Evolutionary conservation across 2,888 invertebrate genomes (phyloP), one percentile per base, ranked within the genome.

Genomic region (Hipparchia semele): DNA sequence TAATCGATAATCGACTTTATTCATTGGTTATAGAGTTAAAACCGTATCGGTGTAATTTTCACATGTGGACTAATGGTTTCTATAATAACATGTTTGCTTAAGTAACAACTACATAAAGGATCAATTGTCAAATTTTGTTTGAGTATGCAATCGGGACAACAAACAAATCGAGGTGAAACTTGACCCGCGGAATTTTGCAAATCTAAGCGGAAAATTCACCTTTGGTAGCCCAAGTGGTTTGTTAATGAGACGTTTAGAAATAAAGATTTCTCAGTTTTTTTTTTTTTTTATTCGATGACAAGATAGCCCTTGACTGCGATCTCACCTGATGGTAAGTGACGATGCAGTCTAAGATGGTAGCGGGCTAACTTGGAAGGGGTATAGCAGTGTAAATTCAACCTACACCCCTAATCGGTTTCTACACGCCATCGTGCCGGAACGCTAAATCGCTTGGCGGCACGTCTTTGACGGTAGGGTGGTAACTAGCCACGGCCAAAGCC

Each of bases 1-100:
- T 53, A 68, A 51, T 49, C 69, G 13, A 68, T 60, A 61, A 56
- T 67, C 6, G 39, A 75, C 64, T 64, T 71, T 76, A 68, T 49
- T 0, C 6, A 6, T 2, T 39, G 7, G 23, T 1, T 8, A n/a
- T 75, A 70, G 62, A 56, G 74, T 59, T 49, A 56, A 67, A 33
- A 61, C 12, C 61, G 13, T 12, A 61, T 61, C 39, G 69, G 8
- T n/a, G 6, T n/a, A 61, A n/a, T 23, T 60, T 51, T 51, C 53
- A 13, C 69, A 39, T 69, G 53, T 61, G 53, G 69, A 61, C 53
- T 39, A 60, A 59, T 53, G 51, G 10, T 69, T 49, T 2, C 51
- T 53, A 23, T 33, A 33, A 23, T 33, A 33, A 58, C 23, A 39
- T 39, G 1, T 39, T 33, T 33, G 59, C 39, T 39, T 0, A 33